Conservation (phyloP, 2,113 vertebrate genomes). For the Oreotragus oreotragus region DNA sequence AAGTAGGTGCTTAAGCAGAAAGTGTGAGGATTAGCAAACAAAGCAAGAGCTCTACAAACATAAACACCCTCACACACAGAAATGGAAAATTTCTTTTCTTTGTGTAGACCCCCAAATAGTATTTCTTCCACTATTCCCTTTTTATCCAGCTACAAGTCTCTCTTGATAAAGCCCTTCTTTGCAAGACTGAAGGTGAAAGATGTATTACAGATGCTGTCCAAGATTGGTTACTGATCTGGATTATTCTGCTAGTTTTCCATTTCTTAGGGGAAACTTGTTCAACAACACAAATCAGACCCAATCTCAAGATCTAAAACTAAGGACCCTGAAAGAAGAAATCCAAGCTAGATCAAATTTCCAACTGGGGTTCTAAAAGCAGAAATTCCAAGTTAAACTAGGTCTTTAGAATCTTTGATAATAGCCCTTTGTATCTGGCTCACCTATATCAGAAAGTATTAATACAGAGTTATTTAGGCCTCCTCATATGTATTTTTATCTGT, state of each 20-base stretch:
- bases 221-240: background rate
- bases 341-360: slow-evolving; percentile 28
- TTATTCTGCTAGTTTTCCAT: background rate
- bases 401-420: background rate
- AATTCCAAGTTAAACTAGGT: background rate
- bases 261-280: background rate
- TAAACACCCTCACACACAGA: background rate
- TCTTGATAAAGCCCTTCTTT: slow-evolving; percentile 21
- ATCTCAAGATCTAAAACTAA: slow-evolving; percentile 6
- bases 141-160: background rate
- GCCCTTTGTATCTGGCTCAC: background rate
- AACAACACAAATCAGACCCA: background rate
- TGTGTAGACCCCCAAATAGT: background rate
- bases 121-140: background rate
- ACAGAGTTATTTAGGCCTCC: background rate
- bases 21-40: background rate
- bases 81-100: slow-evolving; percentile 4
- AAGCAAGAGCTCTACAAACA: background rate
- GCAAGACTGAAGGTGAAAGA: background rate
- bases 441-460: background rate
- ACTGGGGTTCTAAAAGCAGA: background rate
- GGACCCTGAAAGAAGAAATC: background rate
- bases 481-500: background rate
- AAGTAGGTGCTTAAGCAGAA: background rate
- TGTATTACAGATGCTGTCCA: background rate